Evolutionary conservation across 1,140 invertebrate genomes (phyloP).

Genomic region (Drosophila pruinosa): DNA sequence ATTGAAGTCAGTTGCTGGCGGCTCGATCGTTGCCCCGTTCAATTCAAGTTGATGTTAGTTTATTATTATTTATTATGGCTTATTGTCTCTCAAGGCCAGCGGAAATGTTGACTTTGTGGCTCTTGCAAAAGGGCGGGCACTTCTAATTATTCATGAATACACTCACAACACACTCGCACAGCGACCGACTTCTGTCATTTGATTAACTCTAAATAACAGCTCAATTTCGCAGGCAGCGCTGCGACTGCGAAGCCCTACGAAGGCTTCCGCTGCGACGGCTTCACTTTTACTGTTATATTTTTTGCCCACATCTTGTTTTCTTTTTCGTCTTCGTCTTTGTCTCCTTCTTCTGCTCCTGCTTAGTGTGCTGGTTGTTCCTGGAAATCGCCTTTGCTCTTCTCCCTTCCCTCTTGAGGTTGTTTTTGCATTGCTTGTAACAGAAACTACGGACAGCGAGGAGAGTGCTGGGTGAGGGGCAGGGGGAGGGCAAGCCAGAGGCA

Average conservation of each 20-base stretch:
- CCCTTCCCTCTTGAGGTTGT: slow-evolving; percentile 14
- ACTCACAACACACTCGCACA: slow-evolving; percentile 2
- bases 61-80: slow-evolving; percentile 29
- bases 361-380: slow-evolving; percentile 19
- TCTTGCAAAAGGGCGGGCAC: slow-evolving; percentile 14
- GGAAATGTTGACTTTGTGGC: slow-evolving; percentile 48
- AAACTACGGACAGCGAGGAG: slow-evolving; percentile 11
- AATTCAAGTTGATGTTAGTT: slow-evolving; percentile 40
- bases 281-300: slow-evolving; percentile 46
- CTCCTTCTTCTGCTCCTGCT: background rate
- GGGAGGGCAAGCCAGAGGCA: background rate
- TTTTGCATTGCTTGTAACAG: slow-evolving; percentile 42
- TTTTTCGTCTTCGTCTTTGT: background rate
- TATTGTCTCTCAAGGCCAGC: slow-evolving; percentile 78
- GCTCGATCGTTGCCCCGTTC: background rate
- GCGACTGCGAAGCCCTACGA: slow-evolving; percentile 33
- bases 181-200: slow-evolving; percentile 57
- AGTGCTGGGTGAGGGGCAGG: background rate
- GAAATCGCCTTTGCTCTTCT: slow-evolving; percentile 13
- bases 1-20: background rate
- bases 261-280: slow-evolving; percentile 31
- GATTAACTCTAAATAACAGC: slow-evolving; percentile 66
- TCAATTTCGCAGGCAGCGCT: slow-evolving; percentile 34
- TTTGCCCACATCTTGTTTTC: slow-evolving; percentile 1
- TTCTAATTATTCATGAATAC: slow-evolving; percentile 47